Evolutionary conservation across 2,888 invertebrate genomes (phyloP), one percentile per base, ranked within the genome.

Genomic region (Cryptocheilus praepositus): DNA sequence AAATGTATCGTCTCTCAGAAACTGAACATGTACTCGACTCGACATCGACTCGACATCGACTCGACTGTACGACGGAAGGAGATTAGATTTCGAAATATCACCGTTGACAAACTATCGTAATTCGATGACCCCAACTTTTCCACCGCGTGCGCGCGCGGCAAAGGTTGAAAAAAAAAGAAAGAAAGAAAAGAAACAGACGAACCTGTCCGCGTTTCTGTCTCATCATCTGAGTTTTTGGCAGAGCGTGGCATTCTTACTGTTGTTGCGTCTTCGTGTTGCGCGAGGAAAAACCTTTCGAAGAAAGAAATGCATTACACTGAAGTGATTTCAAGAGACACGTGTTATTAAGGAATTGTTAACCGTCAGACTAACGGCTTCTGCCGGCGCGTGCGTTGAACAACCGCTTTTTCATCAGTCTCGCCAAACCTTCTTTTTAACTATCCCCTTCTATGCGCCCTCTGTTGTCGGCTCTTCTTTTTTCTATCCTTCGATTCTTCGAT

Each of bases 201-300:
- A 83, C 83, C 80, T 60, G 60, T n/a, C 25, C 73, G 83, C 0
- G 16, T 13, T 25, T 81, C 82, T 1, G 25, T 3, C 0, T 82
- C 83, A 0, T 82, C 81, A 3, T 82, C 82, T 0, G 81, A 80
- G 19, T 81, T 79, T 70, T 65, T 81, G 13, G 16, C 16, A 19
- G 68, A 67, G 19, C 79, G 82, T 44, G 79, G 73, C 83, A 83
- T 83, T 64, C 57, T 75, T 18, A 16, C 28, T 28, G 25, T 64
- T 7, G 36, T 11, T 11, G 3, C 13, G 46, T 73, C 18, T n/a
- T 18, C 52, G 36, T 64, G 67, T 49, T 25, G 25, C 13, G 22
- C 8, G 45, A 53, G 8, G 36, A 51, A 45, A 8, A 18, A 22
- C 4, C 28, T 18, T 8, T 44, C 16, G n/a, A n/a, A 51, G 22